Evolutionary conservation across 2,797 vertebrate genomes (phyloP).

Genomic region (Remorina albescens): DNA sequence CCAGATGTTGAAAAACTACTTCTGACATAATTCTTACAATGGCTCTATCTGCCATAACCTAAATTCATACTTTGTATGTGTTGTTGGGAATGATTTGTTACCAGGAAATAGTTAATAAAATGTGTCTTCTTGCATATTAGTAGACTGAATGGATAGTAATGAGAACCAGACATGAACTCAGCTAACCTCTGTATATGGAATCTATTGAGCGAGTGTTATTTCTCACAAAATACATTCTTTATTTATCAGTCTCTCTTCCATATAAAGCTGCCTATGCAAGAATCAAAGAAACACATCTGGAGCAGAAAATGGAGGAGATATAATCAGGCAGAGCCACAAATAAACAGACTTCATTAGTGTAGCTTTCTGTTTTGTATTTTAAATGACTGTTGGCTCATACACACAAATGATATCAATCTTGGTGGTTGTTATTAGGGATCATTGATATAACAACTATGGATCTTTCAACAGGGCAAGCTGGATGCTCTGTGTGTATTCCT

Average conservation of each 20-base stretch:
- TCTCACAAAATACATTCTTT: constrained; percentile 65
- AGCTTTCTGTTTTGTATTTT: not conserved
- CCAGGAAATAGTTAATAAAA: constrained; percentile 72
- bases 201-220: constrained; percentile 69
- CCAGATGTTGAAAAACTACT: constrained; percentile 30
- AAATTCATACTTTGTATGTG: constrained; percentile 11
- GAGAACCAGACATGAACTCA: constrained; percentile 79
- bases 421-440: constrained; percentile 3
- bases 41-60: not conserved
- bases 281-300: constrained; percentile 36
- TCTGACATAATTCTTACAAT: constrained; percentile 4
- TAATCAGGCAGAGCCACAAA: constrained; percentile 14
- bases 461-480: constrained; percentile 90
- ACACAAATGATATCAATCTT: not conserved
- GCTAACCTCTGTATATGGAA: constrained; percentile 64
- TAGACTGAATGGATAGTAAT: constrained; percentile 78
- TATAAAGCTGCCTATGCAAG: constrained; percentile 15
- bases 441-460: not conserved
- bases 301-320: constrained; percentile 11
- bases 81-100: constrained; percentile 39
- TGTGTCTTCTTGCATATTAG: constrained; percentile 66
- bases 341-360: constrained; percentile 12
- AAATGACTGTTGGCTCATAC: not conserved
- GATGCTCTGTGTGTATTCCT: constrained; percentile 95
- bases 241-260: constrained; percentile 40